Base-by-base conservation (phyloP, 2,888 invertebrate genomes). In the Tyria jacobaeae region DNA sequence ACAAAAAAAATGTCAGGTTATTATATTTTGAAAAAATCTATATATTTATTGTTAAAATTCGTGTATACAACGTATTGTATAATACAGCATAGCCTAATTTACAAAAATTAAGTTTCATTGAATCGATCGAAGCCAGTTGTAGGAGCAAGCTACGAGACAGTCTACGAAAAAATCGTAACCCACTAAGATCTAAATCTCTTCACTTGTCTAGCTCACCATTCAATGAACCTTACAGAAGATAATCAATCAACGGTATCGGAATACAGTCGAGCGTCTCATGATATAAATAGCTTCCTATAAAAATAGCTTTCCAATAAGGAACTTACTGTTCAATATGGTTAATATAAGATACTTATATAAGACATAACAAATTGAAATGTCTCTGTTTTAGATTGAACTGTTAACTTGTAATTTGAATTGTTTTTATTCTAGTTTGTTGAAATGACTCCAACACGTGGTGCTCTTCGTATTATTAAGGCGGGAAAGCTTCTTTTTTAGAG, bases 201-300 rank as follows among this genome's bases (percentile, higher is more conserved):
- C 31, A 56, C 44, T 56, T 56, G 56, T 56, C 56, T 56, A 56
- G 56, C 56, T 47, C 47, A 27, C 41, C 35, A 47, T 48, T 56
- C 56, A 56, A 56, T 56, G 56, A 56, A 56, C 47, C 47, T 47
- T 56, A 48, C 35, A 48, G 31, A 35, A 48, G 24, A 56, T 25
- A 47, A 56, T 56, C 47, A 56, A 48, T 56, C 56, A 56, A 56
- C 34, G 56, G 31, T 48, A 56, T 48, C 44, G 31, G 47, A 34
- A 47, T 44, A 34, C 41, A 55, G 31, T 48, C 56, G 34, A 47
- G 31, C 44, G 44, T 47, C 17, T 34, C 55, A 24, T 44, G 47
- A 56, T 56, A 56, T 56, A 52, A 52, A 52, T 52, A 37, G 35
- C 52, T 52, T 37, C 52, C 37, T 52, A 51, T 51, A 34, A 51